Base-by-base conservation (phyloP, 2,888 invertebrate genomes). In the Stenolophus ochropezus region DNA sequence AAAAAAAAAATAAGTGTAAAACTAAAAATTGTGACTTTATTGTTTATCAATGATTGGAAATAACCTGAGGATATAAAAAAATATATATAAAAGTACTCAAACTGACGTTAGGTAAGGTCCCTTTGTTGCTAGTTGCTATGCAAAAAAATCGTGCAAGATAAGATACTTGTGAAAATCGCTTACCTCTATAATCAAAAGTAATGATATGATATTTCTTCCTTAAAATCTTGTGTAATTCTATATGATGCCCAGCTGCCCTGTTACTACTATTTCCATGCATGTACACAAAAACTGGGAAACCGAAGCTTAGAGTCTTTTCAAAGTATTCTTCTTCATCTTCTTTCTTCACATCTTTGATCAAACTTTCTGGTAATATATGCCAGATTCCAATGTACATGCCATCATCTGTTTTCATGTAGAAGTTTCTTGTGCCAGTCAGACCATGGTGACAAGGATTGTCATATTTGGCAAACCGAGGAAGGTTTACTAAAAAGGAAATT, bases 151-250 rank as follows among this genome's bases (percentile, higher is more conserved):
- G n/a, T n/a, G n/a, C n/a, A n/a, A n/a, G n/a, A n/a, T n/a, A n/a
- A n/a, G n/a, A n/a, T n/a, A n/a, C n/a, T n/a, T n/a, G n/a, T n/a
- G n/a, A n/a, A n/a, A n/a, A n/a, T n/a, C n/a, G n/a, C n/a, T n/a
- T n/a, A 92, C 94, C 93, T 91, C 97, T 91, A 88, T 97, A 97
- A 88, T 97, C 97, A 85, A 96, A 92, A 5, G 95, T 91, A 83
- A 97, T 89, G 1, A 97, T 93, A 88, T 97, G 95, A 87, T 93
- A 96, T 86, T 94, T 88, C 80, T 91, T 90, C 82, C 93, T 91
- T 21, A 97, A 90, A 53, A 95, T 88, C 86, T 94, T 93, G 88
- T 97, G 97, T 81, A 97, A 91, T 86, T 94, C 92, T 33, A 94
- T 90, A 56, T 96, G 91, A 88, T 96, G 95, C 6, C 91, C 90